phyloP scores from a whole-genome alignment of 1,140 invertebrate species.

The Atta cephalotes region DNA sequence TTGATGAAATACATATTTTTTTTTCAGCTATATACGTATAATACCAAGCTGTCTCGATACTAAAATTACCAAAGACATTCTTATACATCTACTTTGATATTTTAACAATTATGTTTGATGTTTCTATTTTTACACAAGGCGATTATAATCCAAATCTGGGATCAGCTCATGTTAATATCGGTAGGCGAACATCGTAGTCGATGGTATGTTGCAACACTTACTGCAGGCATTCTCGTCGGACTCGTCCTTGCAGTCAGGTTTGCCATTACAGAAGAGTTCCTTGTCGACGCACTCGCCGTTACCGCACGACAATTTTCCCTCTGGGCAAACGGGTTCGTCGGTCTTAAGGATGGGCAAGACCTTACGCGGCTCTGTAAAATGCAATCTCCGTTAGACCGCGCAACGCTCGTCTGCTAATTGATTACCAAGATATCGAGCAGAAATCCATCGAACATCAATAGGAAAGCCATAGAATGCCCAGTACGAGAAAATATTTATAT shows the following conservation, averaged over 20 bases:
- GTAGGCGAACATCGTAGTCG: neutral
- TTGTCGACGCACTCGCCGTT: slow-evolving; percentile 96
- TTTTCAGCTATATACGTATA: neutral
- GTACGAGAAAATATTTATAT: neutral
- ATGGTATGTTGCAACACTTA: slow-evolving; percentile 87
- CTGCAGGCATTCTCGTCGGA: slow-evolving; percentile 98
- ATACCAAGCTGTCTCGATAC: neutral
- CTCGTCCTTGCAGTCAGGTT: slow-evolving; percentile 96
- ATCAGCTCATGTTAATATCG: neutral
- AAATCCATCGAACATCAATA: slow-evolving; percentile 1
- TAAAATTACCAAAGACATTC: neutral
- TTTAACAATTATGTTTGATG: neutral
- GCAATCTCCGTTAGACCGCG: slow-evolving; percentile 63
- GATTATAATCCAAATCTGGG: slow-evolving; percentile 6
- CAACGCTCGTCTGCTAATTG: neutral
- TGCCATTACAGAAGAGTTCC: slow-evolving; percentile 96
- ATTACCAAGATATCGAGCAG: slow-evolving; percentile 1
- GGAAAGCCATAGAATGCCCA: slow-evolving; percentile 4
- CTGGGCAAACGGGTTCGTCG: slow-evolving; percentile 95
- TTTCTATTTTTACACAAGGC: neutral
- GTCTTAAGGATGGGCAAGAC: slow-evolving; percentile 95
- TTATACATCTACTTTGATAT: neutral
- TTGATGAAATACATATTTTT: too few relatives aligned
- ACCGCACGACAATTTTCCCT: slow-evolving; percentile 95
- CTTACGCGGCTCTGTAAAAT: slow-evolving; percentile 93